Evolutionary conservation across 2,113 vertebrate genomes (phyloP), one percentile per base, ranked within the genome.

Genomic region (Formicarius rufipectus): DNA sequence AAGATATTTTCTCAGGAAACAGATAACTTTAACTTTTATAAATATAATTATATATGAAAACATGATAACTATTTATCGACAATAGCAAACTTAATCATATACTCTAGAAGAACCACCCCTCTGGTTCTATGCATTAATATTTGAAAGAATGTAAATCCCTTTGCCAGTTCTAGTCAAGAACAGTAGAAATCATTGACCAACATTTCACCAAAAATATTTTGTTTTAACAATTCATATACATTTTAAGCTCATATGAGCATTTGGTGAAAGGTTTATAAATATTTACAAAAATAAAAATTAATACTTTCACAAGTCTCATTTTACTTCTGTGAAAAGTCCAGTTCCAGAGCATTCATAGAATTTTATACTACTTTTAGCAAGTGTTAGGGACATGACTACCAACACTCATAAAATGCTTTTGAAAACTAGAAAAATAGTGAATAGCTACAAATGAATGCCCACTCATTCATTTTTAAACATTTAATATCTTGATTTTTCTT

Each of bases 341-440:
- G 30, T 59, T 87, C 85, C 50, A 93, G 49, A 76, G 37, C 52
- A 87, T 90, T 93, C 44, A 71, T 82, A 84, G 35, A 3, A 80
- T 84, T 79, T 91, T 87, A 78, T 60, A 76, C 96, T 62, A 78
- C 90, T 94, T 95, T 95, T 92, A 90, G 55, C 67, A 84, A 96
- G 69, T 88, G 30, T 87, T 94, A 93, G 37, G 88, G 62, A 75
- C 25, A 45, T 28, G 23, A 27, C 56, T 87, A 83, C 19, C 58
- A 92, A 75, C 10, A 68, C 16, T 95, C 53, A 80, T 94, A 93
- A 97, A 93, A 94, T 90, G 27, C 3, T 64, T 77, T 85, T 73
- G 63, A 50, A 90, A 87, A 73, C 94, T 90, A 73, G 53, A 72
- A 79, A 89, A 49, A 92, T 56, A 72, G 83, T 55, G 64, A 95